A percentile compares a stretch with the other conserved stretches of the same genome.
These are phyloP conservation scores for Hyposoter dolosus DNA, from an alignment of 2,888 invertebrate genomes.

Conservation along the genomic window DNA sequence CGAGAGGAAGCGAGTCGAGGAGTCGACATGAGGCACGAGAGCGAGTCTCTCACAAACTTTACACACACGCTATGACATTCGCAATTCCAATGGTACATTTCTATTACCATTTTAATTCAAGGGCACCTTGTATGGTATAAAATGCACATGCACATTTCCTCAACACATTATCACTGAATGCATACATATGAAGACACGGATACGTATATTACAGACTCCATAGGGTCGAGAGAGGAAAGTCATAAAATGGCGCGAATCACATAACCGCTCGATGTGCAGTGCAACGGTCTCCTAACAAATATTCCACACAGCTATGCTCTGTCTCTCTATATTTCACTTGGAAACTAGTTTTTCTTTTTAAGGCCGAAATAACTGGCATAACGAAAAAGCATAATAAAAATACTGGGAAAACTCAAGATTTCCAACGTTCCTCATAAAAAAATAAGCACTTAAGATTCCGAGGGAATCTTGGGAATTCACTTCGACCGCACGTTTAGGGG, in stretches of 20 bases:
- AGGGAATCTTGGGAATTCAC: conserved; percentile 26
- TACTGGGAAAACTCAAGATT: not conserved
- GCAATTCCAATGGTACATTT: conserved; percentile 85
- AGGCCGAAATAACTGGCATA: not conserved
- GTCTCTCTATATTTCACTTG: not conserved
- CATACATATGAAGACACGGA: conserved; percentile 17
- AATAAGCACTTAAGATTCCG: conserved; percentile 23
- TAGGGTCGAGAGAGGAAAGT: conserved; percentile 10
- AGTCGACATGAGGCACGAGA: conserved; percentile 48
- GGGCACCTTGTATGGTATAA: conserved; percentile 72
- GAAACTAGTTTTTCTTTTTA: not conserved
- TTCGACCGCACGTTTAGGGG: not conserved
- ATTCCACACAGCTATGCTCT: not conserved
- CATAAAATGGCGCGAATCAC: conserved; percentile 17
- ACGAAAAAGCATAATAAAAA: not conserved
- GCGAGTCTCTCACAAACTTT: conserved; percentile 34
- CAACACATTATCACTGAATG: conserved; percentile 9
- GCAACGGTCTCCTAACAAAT: not conserved
- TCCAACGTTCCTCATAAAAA: not conserved
- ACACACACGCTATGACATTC: conserved; percentile 84
- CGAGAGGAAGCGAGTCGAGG: conserved; percentile 67
- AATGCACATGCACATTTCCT: conserved; percentile 17
- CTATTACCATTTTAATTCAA: conserved; percentile 84
- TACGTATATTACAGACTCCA: not conserved
- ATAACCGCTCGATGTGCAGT: not conserved